These are phyloP conservation scores for Neogale vison DNA, from an alignment of 2,113 vertebrate genomes.

Conservation along the genomic window DNA sequence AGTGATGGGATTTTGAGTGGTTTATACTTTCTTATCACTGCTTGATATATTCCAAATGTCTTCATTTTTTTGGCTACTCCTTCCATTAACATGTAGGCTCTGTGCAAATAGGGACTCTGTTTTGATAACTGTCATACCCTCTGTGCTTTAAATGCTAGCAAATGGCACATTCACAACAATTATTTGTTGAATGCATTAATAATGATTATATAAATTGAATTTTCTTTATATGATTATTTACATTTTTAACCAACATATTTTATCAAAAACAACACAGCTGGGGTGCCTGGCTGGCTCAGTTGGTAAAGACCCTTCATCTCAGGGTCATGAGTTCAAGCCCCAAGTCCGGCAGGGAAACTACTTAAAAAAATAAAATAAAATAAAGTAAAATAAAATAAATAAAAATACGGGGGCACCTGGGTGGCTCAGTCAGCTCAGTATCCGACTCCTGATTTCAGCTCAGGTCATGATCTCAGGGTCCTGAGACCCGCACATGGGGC, in stretches of 20 bases:
- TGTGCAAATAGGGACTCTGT: background rate
- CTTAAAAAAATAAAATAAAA: background rate
- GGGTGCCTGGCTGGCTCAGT: background rate
- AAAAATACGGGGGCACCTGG: background rate
- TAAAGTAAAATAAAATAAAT: too few relatives aligned
- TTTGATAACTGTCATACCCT: background rate
- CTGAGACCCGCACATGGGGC: background rate
- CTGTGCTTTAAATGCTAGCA: background rate
- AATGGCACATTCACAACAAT: background rate
- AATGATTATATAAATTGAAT: background rate
- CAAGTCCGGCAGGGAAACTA: background rate
- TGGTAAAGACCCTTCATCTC: background rate
- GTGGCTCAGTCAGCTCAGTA: background rate
- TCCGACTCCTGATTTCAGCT: background rate
- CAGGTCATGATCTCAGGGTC: background rate
- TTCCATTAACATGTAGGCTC: background rate
- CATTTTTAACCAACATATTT: background rate
- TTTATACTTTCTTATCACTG: background rate
- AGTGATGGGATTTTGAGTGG: background rate
- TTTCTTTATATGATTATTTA: background rate
- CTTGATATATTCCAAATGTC: background rate
- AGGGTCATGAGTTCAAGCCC: background rate
- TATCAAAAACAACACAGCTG: background rate
- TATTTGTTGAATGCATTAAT: constrained; percentile 5
- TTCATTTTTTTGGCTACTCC: background rate